Base-by-base conservation (phyloP, 2,797 vertebrate genomes). In the Chaenodraco wilsoni region DNA sequence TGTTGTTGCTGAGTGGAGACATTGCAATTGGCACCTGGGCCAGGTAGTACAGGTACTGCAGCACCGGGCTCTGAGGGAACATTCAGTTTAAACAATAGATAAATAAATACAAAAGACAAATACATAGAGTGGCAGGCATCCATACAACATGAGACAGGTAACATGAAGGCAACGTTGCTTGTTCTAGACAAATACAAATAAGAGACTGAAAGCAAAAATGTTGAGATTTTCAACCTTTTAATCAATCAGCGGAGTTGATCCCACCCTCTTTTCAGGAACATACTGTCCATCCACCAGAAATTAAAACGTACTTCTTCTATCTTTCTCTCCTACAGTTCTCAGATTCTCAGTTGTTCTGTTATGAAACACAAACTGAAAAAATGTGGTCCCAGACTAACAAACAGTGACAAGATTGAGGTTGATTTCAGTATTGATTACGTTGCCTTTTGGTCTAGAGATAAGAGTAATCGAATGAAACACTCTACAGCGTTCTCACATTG, bases 1-100 rank as follows among this genome's bases (percentile, higher is more conserved):
- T 98, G 91, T 99, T 99, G 93, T 99, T 99, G 91, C 98, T 99
- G 58, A 99, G 96, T 17, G 98, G 98, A 75, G 97, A 99, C 98
- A 99, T 99, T 59, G 98, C 98, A 79, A 99, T 98, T 67, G 98
- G 97, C 54, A 99, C 94, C 93, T 98, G 97, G 69, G 97, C 96
- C 87, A 99, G 93, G 83, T 99, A 99, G 93, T 96, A 99, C 70
- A 99, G 94, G 82, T 99, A 99, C 93, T 99, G 97, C 81, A 99
- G 92, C 65, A 98, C 98, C 3, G 97, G 98, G 82, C 97, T 99
- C 97, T 99, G 94, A 90, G 31, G 77, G 33, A 57, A 92, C 51
- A 92, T 76, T 74, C 40, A 40, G 16, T 57, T 23, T 49, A 43
- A 49, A 27, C 27, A 41, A 57, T 54, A 19, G 8, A 37, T 37